Evolutionary conservation across 2,797 vertebrate genomes (phyloP).

Genomic region (Clarias laeviceps): DNA sequence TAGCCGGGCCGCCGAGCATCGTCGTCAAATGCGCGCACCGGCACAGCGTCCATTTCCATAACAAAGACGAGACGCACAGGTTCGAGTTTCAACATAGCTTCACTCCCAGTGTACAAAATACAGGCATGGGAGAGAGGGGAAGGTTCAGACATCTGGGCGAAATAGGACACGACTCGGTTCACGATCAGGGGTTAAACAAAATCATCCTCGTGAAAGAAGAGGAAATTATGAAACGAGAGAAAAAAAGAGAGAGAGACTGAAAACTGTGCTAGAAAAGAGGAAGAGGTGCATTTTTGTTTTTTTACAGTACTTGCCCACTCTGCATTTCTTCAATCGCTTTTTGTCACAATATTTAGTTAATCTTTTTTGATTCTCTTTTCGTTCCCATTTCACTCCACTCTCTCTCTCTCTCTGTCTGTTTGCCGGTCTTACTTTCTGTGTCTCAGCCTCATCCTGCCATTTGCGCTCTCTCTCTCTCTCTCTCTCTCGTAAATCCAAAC

Average conservation of each 20-base stretch:
- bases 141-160: not conserved
- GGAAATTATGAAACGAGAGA: not conserved
- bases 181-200: not conserved
- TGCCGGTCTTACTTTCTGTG: not conserved
- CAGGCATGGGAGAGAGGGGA: conserved; percentile 17
- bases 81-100: conserved; percentile 6
- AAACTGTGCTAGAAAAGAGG: conserved; percentile 13
- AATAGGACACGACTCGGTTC: not conserved
- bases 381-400: not conserved
- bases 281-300: not conserved
- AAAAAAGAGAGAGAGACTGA: not conserved
- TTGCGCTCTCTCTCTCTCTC: not conserved
- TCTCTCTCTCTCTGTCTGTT: not conserved
- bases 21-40: conserved; percentile 27
- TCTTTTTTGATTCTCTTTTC: conserved; percentile 46
- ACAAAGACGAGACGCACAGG: conserved; percentile 38
- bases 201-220: not conserved
- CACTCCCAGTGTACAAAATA: conserved; percentile 32
- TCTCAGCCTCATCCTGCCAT: not conserved
- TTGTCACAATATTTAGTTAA: conserved; percentile 8
- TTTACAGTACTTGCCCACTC: not conserved
- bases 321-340: not conserved
- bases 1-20: conserved; percentile 34
- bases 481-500: not conserved
- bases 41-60: conserved; percentile 40